Percentiles rank a stretch among this genome's conserved stretches.
These are phyloP conservation scores for Microvelia longipes DNA, from an alignment of 1,140 invertebrate species.

Conservation along the genomic window DNA sequence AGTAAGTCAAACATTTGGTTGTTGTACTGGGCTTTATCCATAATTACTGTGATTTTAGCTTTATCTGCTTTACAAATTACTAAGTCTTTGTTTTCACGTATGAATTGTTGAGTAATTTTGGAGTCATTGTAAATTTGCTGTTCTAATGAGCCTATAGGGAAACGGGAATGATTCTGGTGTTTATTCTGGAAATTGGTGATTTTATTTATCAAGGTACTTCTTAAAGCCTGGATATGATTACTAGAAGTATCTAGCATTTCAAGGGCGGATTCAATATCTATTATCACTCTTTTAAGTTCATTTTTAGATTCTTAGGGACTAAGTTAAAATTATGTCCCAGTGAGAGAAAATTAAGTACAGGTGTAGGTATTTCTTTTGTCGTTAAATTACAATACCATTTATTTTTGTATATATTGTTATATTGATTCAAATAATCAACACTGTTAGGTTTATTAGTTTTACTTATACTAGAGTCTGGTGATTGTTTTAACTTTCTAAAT, in stretches of 20 bases:
- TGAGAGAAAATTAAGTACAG: too few species aligned
- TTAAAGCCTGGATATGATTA: not conserved
- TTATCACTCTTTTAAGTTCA: not conserved
- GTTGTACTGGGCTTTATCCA: not conserved
- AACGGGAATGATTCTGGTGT: not conserved
- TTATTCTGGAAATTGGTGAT: not conserved
- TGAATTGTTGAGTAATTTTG: not conserved
- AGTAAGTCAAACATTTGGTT: not conserved
- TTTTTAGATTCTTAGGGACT: too few species aligned
- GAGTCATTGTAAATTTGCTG: not conserved
- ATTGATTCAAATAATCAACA: too few species aligned
- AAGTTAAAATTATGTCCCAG: too few species aligned
- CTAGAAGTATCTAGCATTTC: not conserved
- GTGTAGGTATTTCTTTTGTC: too few species aligned
- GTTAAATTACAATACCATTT: too few species aligned
- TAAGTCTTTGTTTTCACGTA: not conserved
- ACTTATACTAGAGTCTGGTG: too few species aligned
- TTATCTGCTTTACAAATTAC: not conserved
- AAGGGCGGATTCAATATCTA: not conserved
- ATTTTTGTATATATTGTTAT: too few species aligned
- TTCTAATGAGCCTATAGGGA: not conserved
- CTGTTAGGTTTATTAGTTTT: too few species aligned
- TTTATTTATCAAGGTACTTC: not conserved
- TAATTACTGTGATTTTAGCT: not conserved
- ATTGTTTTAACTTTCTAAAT: too few species aligned